Base-by-base conservation (phyloP, 2,888 invertebrate species). In the Melanchra persicariae region DNA sequence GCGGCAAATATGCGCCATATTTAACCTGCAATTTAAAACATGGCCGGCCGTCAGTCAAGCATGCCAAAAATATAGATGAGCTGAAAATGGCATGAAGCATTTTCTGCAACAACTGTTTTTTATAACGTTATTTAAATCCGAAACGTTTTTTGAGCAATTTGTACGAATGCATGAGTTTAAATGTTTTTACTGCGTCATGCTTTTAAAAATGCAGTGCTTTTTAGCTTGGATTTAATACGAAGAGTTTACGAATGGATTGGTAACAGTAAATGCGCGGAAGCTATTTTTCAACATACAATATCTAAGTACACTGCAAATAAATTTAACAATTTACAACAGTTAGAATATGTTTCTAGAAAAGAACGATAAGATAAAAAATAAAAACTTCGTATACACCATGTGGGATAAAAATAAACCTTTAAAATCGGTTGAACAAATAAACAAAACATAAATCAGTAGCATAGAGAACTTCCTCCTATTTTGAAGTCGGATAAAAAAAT, bases 41-140 rank as follows among this genome's bases (percentile, higher is more conserved):
- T n/a, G 26, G 5, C 40, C 34, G n/a, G 45, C 45, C 5, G 0
- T 30, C 43, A 52, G 60, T 49, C 51, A 60, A 30, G 4, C 57
- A 59, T 47, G 22, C 54, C 17, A 24, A 40, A 69, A 62, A 66
- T 80, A 80, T 57, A 49, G 10, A 70, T 45, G 49, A 52, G 9
- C 26, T 47, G 26, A 51, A n/a, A 49, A 64, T 37, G 19, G 34
- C 19, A 45, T 24, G 57, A 45, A 45, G 17, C 10, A 26, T 45
- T 74, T 30, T 26, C 54, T 47, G 54, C 22, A 30, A 47, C 19
- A 63, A 61, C 24, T 47, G 26, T 54, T 71, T 34, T 77, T 24
- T 47, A 34, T 30, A 49, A 47, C 58, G 34, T 60, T 74, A 64
- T 75, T 63, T 67, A 72, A 79, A 78, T 76, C 26, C 26, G 43